These are phyloP conservation scores for Hirtodrosophila histrioides DNA, from an alignment of 2,888 invertebrate genomes.

Conservation along the genomic window DNA sequence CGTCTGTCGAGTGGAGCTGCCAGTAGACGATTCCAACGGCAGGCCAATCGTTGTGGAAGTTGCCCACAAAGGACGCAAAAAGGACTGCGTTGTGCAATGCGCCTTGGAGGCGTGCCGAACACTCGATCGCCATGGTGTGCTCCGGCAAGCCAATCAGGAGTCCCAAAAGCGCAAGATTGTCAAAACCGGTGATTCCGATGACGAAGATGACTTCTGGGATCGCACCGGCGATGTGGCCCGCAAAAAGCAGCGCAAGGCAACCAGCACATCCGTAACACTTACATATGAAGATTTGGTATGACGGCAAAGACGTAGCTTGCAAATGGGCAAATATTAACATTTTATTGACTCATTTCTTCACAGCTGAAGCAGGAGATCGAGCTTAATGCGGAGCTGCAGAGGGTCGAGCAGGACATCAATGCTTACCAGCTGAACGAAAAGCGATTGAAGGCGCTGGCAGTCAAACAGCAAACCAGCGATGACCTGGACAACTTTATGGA, in stretches of 20 bases:
- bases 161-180: slow-evolving; percentile 92
- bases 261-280: slow-evolving; percentile 80
- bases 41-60: slow-evolving; percentile 93
- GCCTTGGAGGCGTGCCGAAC: slow-evolving; percentile 97
- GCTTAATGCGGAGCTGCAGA: slow-evolving; percentile 87
- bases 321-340: background rate
- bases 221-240: slow-evolving; percentile 96
- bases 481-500: slow-evolving; percentile 94
- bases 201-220: slow-evolving; percentile 98
- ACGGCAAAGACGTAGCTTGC: background rate
- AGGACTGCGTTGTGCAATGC: slow-evolving; percentile 96
- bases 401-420: slow-evolving; percentile 86
- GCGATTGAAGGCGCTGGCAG: slow-evolving; percentile 71
- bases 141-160: slow-evolving; percentile 94
- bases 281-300: slow-evolving; percentile 89
- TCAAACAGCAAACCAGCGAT: slow-evolving; percentile 85
- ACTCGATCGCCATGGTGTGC: slow-evolving; percentile 93
- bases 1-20: slow-evolving; percentile 92
- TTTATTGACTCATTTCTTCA: slow-evolving; percentile 2
- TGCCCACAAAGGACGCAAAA: slow-evolving; percentile 95
- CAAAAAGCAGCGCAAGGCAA: slow-evolving; percentile 89
- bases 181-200: slow-evolving; percentile 94
- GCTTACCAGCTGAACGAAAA: slow-evolving; percentile 84
- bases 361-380: slow-evolving; percentile 80
- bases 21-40: slow-evolving; percentile 91